phyloP scores from a whole-genome alignment of 2,797 vertebrate species.

The Spinus pinus region DNA sequence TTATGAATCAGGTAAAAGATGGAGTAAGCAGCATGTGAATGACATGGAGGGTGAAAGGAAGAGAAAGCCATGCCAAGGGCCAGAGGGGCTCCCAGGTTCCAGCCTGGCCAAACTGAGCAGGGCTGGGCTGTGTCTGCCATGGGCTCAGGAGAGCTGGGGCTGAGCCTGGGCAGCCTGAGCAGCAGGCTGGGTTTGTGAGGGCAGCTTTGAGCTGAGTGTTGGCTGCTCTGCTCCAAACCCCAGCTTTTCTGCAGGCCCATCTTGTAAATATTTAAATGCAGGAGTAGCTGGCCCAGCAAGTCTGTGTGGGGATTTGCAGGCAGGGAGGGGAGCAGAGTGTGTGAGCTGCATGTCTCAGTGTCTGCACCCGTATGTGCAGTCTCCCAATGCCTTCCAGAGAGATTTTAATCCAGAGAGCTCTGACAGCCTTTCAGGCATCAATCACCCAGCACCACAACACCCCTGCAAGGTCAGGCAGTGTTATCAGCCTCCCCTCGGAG shows the following conservation, averaged over 20 bases:
- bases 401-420: background rate
- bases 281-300: background rate
- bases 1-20: constrained; percentile 30
- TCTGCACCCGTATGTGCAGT: background rate
- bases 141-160: background rate
- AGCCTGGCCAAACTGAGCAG: background rate
- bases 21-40: background rate
- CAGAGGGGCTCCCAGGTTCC: background rate
- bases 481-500: background rate
- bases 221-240: background rate
- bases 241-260: background rate
- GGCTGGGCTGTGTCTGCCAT: background rate
- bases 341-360: background rate
- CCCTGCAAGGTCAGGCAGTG: background rate
- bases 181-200: background rate
- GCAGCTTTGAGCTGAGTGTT: background rate
- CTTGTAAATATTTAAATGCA: background rate
- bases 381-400: background rate
- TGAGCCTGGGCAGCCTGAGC: background rate
- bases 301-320: background rate
- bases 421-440: constrained; percentile 3
- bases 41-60: background rate
- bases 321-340: background rate
- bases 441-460: background rate
- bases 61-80: background rate